A percentile compares a stretch with the other conserved stretches of the same genome.
phyloP scores from a whole-genome alignment of 2,113 vertebrate genomes.

The Zosterops borbonicus region DNA sequence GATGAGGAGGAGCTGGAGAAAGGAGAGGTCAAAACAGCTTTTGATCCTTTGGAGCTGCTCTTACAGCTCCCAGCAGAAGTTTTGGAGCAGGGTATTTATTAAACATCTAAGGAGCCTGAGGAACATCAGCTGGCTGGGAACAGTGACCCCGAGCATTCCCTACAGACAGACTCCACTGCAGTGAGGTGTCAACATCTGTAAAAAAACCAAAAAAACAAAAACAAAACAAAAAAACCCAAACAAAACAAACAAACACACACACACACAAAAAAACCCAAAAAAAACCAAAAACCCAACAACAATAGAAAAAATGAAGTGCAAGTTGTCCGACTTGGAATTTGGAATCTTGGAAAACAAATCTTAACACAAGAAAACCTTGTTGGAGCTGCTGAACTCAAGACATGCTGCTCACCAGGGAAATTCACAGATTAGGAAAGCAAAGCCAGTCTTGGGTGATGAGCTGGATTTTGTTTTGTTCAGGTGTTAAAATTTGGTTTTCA shows the following conservation, averaged over 20 bases:
- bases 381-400: background rate
- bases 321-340: background rate
- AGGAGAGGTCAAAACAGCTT: slow-evolving; percentile 18
- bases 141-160: background rate
- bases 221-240: no score
- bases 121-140: background rate
- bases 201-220: background rate
- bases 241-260: no score
- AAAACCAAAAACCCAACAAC: no score
- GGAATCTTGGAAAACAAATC: background rate
- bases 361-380: background rate
- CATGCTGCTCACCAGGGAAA: background rate
- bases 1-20: background rate
- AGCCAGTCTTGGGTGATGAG: background rate
- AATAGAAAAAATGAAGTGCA: background rate
- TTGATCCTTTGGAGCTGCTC: background rate
- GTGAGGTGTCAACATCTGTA: background rate
- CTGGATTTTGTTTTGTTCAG: background rate
- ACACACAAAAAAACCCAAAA: no score
- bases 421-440: background rate
- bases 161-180: background rate
- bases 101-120: background rate
- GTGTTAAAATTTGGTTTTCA: background rate
- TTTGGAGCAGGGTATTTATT: background rate
- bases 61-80: background rate